Evolutionary conservation across 2,888 invertebrate species (phyloP), one percentile per base, ranked within the genome.

Genomic region (Philereme transversata): DNA sequence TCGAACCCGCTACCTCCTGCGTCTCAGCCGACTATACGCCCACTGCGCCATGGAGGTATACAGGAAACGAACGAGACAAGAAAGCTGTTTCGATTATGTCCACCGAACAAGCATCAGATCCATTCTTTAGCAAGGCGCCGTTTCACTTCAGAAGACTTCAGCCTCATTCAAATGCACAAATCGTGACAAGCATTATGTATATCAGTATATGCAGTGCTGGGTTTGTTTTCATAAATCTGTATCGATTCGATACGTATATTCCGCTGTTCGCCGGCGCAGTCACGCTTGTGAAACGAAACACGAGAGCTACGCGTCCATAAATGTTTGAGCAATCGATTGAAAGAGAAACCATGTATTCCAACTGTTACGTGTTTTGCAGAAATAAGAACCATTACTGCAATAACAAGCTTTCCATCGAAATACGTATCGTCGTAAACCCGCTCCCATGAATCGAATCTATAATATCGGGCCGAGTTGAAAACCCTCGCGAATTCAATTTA

Each of bases 271-370:
- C n/a, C 22, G 4, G 54, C 54, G 58, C 68, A 68, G 76, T 80
- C 81, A 77, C 74, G 79, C 78, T 71, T 72, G 56, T 35, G 41
- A 38, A 63, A 62, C 58, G 52, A 49, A 65, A 64, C 67, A 62
- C 61, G 64, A 67, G 60, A 54, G 44, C 73, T 71, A 75, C 75
- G 76, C 73, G 65, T 72, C 70, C 73, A 75, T 77, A 75, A 75
- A 76, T 67, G 66, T 73, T 69, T 64, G 47, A 65, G 56, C 67
- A 71, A 76, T 80, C 71, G 73, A 81, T 78, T 74, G 75, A 83
- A 83, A 78, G 79, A 80, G 80, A 83, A 82, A 83, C 71, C 68
- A 69, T 67, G 73, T 67, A 68, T 75, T 79, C 72, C 69, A 77
- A 75, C 69, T 51, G 65, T 66, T 68, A 68, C 66, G 57, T 68